Evolutionary conservation across 92 coral and sea anemone genomes (phyloP), one percentile per base, ranked within the genome.

Genomic region (Parazoanthus swiftii): DNA sequence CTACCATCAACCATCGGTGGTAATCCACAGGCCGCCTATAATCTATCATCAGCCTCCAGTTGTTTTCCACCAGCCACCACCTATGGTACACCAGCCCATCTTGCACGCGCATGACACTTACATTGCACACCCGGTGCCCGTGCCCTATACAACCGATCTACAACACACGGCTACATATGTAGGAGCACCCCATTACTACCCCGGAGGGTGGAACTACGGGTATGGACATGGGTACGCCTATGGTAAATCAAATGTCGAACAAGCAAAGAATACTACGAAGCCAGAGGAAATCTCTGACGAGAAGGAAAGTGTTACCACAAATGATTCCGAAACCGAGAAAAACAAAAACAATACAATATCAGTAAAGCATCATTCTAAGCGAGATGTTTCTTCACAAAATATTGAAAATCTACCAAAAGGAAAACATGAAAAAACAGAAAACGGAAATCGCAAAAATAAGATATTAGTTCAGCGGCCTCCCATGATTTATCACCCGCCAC

Each of bases 11-110:
- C 96, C 99, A 7, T 93, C 99, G 10, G 97, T 97, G 68, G 99
- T 97, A 39, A 88, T 97, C 37, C 99, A 97, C 75, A 92, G 98
- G 86, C 98, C 99, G 13, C 89, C 99, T 18, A 89, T 95, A n/a
- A 82, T 97, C 76, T 97, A 97, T 78, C 95, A 82, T 68, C 94
- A 97, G 71, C 99, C 99, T 11, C 95, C 98, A 4, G 94, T 97
- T 39, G 97, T 97, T n/a, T 97, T 97, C 86, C 99, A 97, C 76
- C 99, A 97, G 80, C 98, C 99, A 3, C 86, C 99, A 4, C 99
- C 99, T 11, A 89, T 97, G 97, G 94, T 94, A 42, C 92, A 92
- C 46, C 98, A 93, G 43, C 99, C 99, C 8, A 70, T 97, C 10
- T 46, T 90, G 86, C 97, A 97, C 35, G 91, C 98, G 2, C 95